Conservation (phyloP, 1,140 invertebrate species). For the Cherax destructor region DNA sequence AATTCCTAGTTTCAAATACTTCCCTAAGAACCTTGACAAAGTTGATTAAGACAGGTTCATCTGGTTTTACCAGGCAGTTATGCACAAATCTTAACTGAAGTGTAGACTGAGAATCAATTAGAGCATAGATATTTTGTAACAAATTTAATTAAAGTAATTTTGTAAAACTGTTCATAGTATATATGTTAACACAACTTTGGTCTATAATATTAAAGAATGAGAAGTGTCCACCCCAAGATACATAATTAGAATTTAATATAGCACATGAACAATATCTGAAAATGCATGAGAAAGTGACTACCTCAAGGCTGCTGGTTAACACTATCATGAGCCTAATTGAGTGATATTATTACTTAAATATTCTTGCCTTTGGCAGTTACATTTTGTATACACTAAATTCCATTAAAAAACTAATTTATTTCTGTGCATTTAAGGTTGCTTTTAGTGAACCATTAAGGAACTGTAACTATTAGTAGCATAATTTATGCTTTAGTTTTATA, state of each 20-base stretch:
- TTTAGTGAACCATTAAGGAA: not conserved
- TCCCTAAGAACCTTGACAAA: not conserved
- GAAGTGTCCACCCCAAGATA: not conserved
- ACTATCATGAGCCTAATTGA: not conserved
- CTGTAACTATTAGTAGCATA: not conserved
- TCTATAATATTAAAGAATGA: not conserved
- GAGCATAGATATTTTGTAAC: not conserved
- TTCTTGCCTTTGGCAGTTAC: not conserved
- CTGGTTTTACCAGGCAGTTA: constrained; percentile 1
- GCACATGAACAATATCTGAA: not conserved
- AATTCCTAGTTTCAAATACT: not conserved
- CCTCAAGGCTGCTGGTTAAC: not conserved
- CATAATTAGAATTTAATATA: not conserved
- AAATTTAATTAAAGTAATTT: not conserved
- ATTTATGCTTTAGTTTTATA: not conserved
- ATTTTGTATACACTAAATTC: not conserved
- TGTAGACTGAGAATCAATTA: constrained; percentile 3
- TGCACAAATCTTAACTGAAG: not conserved
- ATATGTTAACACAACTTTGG: not conserved
- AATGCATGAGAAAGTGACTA: not conserved
- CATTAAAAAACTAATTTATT: not conserved
- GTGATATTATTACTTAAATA: not conserved
- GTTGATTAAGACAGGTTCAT: not conserved
- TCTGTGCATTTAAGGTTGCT: not conserved
- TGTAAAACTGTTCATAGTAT: not conserved